These are phyloP conservation scores for Ciona savignyi DNA, from an alignment of 23 tunicate species.

Conservation along the genomic window DNA sequence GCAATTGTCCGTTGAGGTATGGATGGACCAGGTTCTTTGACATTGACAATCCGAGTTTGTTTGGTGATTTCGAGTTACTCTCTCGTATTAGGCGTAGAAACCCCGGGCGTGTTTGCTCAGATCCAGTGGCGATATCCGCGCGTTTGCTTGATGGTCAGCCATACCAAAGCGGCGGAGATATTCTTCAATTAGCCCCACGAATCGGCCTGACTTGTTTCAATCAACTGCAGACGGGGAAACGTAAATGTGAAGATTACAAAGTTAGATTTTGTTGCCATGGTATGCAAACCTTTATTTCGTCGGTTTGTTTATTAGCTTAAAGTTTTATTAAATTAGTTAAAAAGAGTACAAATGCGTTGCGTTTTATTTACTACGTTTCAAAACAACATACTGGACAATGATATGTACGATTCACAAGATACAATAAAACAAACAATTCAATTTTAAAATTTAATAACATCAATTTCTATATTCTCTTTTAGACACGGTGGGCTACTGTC, in stretches of 20 bases:
- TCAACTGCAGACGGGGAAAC: conserved; percentile 12
- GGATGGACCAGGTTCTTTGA: neutral
- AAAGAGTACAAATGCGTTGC: neutral
- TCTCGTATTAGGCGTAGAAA: neutral
- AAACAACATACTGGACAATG: no score
- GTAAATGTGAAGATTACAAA: conserved; percentile 38
- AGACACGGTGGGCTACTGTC: neutral
- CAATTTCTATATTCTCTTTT: no score
- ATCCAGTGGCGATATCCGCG: neutral
- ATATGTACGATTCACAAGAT: no score
- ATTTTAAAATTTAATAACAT: no score
- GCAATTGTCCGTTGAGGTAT: neutral
- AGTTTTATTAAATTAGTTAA: no score
- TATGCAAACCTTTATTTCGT: conserved; percentile 7
- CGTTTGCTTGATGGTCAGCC: neutral
- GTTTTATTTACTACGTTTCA: neutral
- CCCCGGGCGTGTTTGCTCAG: neutral
- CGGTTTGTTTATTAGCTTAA: no score
- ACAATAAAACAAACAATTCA: no score
- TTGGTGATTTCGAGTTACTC: neutral
- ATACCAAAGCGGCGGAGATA: neutral
- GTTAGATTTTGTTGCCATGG: conserved; percentile 64
- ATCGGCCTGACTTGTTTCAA: conserved; percentile 43
- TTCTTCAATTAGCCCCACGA: conserved; percentile 6
- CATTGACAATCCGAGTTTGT: neutral